Conservation (phyloP, 2,888 invertebrate genomes). For the Toxonevra muliebris region DNA sequence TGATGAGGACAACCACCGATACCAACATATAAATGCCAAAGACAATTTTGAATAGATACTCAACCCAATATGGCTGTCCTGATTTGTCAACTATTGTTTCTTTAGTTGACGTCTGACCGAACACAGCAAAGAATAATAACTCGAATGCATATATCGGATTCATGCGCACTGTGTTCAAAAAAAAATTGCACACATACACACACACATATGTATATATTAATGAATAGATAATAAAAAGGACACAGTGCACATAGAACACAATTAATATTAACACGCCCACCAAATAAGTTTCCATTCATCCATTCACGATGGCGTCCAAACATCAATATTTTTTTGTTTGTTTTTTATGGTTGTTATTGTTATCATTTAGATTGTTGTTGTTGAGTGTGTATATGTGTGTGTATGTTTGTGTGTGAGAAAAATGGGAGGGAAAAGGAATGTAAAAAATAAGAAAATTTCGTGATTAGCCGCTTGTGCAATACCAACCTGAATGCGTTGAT, state of each 20-base stretch:
- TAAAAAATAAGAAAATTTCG: conserved; percentile 33
- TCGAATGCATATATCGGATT: conserved; percentile 94
- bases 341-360: conserved; percentile 1
- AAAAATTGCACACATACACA: conserved; percentile 36
- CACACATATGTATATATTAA: conserved; percentile 20
- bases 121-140: conserved; percentile 98
- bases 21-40: conserved; percentile 98
- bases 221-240: conserved; percentile 25
- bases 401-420: background rate
- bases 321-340: background rate
- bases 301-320: background rate
- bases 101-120: conserved; percentile 90
- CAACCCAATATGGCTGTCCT: conserved; percentile 84
- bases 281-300: conserved; percentile 1
- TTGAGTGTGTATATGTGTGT: background rate
- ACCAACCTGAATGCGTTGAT: conserved; percentile 97
- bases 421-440: conserved; percentile 26
- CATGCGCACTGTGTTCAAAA: conserved; percentile 78
- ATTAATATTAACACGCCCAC: conserved; percentile 47
- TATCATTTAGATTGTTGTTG: background rate
- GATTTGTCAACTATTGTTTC: conserved; percentile 77
- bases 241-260: conserved; percentile 44
- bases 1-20: conserved; percentile 98
- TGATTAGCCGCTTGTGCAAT: conserved; percentile 51
- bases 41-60: conserved; percentile 85